Conservation (phyloP, 2,797 vertebrate species). For the Schizothorax lantsangensis region DNA sequence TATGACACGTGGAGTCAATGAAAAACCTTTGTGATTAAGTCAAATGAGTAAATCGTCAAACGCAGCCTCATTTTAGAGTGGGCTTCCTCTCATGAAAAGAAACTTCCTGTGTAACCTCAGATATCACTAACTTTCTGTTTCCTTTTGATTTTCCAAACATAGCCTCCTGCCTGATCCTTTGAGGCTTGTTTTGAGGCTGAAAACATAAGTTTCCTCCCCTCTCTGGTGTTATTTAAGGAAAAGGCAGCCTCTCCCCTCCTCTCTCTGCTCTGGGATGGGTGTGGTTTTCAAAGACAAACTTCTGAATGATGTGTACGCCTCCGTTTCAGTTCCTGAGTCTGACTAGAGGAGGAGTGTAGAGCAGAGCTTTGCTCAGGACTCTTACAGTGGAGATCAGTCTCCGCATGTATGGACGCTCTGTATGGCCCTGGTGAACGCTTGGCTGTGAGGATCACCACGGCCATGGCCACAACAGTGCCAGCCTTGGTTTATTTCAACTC, state of each 20-base stretch:
- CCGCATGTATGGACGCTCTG: constrained; percentile 33
- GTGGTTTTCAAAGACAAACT: constrained; percentile 81
- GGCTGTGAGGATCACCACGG: constrained; percentile 44
- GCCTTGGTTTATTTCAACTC: constrained; percentile 39
- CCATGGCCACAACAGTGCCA: constrained; percentile 24
- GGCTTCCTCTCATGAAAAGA: constrained; percentile 56
- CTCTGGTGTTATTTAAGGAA: constrained; percentile 81
- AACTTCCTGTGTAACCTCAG: constrained; percentile 34
- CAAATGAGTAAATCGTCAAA: constrained; percentile 23
- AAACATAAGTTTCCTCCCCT: constrained; percentile 77
- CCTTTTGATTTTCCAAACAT: constrained; percentile 66
- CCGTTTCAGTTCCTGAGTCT: constrained; percentile 76
- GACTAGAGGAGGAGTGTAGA: constrained; percentile 78
- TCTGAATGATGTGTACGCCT: constrained; percentile 81
- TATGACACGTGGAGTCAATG: neutral
- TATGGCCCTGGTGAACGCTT: constrained; percentile 21
- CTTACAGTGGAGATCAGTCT: constrained; percentile 49
- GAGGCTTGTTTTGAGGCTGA: constrained; percentile 69
- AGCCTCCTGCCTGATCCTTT: constrained; percentile 70
- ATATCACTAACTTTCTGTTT: constrained; percentile 48
- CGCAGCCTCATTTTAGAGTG: constrained; percentile 17
- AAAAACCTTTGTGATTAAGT: constrained; percentile 10
- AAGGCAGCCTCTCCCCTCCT: constrained; percentile 75
- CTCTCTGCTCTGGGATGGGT: constrained; percentile 73
- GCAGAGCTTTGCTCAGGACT: constrained; percentile 50